These are phyloP conservation scores for Cryptosula pallasiana DNA, from an alignment of 2,888 invertebrate species.

Conservation along the genomic window DNA sequence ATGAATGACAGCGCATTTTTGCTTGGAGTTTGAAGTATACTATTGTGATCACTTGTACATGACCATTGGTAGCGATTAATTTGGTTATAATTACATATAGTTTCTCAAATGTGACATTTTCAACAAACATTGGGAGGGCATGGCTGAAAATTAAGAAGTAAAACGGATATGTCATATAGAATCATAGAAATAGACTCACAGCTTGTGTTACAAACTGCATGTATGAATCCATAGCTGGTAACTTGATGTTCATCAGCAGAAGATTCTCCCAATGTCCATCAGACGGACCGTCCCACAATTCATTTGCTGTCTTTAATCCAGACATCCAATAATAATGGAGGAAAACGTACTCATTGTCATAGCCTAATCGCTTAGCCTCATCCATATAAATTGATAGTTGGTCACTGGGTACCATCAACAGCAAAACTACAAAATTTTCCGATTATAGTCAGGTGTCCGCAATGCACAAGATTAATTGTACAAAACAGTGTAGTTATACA, in stretches of 20 bases:
- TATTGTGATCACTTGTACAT: no score
- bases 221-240: neutral
- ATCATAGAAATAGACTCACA: neutral
- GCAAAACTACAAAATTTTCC: neutral
- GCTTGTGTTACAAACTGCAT: neutral
- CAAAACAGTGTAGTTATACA: no score
- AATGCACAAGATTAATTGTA: no score
- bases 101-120: no score
- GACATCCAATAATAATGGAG: constrained; percentile 8
- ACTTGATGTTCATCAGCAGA: constrained; percentile 7
- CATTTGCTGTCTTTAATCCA: neutral
- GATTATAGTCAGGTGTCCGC: no score
- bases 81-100: no score
- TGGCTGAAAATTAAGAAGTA: no score
- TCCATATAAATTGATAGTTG: constrained; percentile 7
- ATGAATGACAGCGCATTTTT: no score
- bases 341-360: neutral
- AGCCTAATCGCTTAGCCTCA: neutral
- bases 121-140: no score
- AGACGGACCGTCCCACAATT: constrained; percentile 1
- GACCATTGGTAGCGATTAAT: no score
- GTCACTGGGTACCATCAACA: constrained; percentile 5
- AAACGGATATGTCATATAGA: no score
- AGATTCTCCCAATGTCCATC: constrained; percentile 1
- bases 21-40: no score